Percentiles rank a stretch among this genome's conserved stretches.
These are phyloP conservation scores for Plutomurus gul DNA, from an alignment of 1,140 invertebrate genomes.

Conservation along the genomic window DNA sequence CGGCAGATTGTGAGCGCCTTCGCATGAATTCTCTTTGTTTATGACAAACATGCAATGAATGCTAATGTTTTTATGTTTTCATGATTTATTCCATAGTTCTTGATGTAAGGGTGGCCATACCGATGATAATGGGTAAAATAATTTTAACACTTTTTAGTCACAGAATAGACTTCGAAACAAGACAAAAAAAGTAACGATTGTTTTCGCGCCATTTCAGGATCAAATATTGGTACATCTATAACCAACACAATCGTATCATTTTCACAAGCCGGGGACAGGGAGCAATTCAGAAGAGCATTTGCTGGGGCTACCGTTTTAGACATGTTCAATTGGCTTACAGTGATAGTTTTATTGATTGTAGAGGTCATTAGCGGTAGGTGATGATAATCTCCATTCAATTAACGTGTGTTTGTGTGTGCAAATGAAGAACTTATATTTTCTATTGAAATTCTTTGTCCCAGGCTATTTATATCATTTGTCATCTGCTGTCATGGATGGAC, in stretches of 20 bases:
- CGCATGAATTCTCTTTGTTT: not conserved
- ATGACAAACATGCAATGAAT: not conserved
- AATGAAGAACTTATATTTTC: too few species aligned
- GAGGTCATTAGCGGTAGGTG: constrained; percentile 55
- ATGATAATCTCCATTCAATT: too few species aligned
- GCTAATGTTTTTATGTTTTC: not conserved
- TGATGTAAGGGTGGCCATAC: constrained; percentile 62
- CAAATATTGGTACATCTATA: constrained; percentile 67
- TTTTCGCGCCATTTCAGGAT: too few species aligned
- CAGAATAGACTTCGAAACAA: not conserved
- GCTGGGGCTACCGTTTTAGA: constrained; percentile 66
- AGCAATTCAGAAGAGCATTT: constrained; percentile 63
- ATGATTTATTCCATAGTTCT: constrained; percentile 60
- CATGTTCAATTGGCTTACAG: constrained; percentile 62
- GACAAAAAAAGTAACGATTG: not conserved
- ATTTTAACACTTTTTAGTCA: not conserved
- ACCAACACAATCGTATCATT: constrained; percentile 65
- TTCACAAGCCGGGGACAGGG: constrained; percentile 58
- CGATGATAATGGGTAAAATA: constrained; percentile 63
- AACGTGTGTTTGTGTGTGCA: too few species aligned
- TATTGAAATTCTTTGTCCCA: constrained; percentile 41
- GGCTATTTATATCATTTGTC: constrained; percentile 60
- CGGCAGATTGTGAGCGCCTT: constrained; percentile 59
- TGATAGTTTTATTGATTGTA: constrained; percentile 59
- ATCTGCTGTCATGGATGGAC: constrained; percentile 54